These are phyloP conservation scores for Eupithecia tripunctaria DNA, from an alignment of 2,888 invertebrate species.

Conservation along the genomic window DNA sequence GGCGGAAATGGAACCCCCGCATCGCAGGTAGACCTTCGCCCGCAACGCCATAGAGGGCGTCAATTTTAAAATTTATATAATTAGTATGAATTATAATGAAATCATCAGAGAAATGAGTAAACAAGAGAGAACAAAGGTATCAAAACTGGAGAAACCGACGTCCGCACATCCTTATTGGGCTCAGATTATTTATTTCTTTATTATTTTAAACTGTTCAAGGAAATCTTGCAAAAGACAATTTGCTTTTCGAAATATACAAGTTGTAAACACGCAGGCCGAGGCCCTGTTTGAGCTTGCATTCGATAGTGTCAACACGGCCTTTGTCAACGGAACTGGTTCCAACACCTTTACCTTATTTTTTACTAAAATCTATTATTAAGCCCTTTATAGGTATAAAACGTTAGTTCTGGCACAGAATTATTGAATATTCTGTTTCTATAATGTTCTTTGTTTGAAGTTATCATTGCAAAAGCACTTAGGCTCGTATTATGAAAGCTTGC, in stretches of 20 bases:
- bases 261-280: conserved; percentile 62
- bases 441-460: background rate
- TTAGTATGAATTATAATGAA: background rate
- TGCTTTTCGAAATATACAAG: conserved; percentile 73
- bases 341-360: conserved; percentile 67
- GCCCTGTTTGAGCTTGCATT: conserved; percentile 77
- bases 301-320: conserved; percentile 79
- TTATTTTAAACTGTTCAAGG: conserved; percentile 51
- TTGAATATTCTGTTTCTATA: background rate
- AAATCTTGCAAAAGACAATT: conserved; percentile 67
- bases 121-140: conserved; percentile 12
- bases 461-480: background rate
- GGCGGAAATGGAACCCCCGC: too few relatives aligned
- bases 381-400: conserved; percentile 42
- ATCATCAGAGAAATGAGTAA: background rate
- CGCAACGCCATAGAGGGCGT: too few relatives aligned
- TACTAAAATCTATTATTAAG: conserved; percentile 67
- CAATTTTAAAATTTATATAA: too few relatives aligned
- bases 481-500: too few relatives aligned
- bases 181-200: conserved; percentile 25
- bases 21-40: too few relatives aligned
- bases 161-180: conserved; percentile 13
- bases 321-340: conserved; percentile 74
- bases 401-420: conserved; percentile 10
- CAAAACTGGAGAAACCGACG: background rate